Evolutionary conservation across 2,113 vertebrate genomes (phyloP).

Genomic region (Odontophorus gujanensis): DNA sequence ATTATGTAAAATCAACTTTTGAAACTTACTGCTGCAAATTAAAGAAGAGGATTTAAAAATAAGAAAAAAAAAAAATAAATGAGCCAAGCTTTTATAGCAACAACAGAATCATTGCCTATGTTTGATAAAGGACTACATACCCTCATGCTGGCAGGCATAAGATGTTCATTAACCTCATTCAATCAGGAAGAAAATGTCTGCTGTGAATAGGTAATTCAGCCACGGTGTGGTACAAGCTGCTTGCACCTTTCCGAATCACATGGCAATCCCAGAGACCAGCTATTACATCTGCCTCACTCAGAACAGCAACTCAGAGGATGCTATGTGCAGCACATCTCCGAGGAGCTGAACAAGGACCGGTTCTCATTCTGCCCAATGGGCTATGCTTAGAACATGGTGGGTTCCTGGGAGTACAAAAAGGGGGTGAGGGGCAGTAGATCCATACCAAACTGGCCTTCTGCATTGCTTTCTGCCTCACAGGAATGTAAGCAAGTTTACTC

Average conservation of each 20-base stretch:
- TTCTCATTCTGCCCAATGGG: background rate
- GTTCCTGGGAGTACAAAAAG: background rate
- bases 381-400: background rate
- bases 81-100: background rate
- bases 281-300: background rate
- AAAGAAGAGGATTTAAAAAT: background rate
- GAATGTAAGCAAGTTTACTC: slow-evolving; percentile 11
- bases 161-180: slow-evolving; percentile 58
- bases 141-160: slow-evolving; percentile 4
- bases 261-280: background rate
- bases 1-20: background rate
- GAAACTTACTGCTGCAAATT: background rate
- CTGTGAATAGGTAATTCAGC: background rate
- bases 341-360: background rate
- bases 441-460: background rate
- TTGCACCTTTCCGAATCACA: slow-evolving; percentile 3
- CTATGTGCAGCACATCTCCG: background rate
- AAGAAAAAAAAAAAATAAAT: background rate
- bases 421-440: background rate
- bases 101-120: background rate
- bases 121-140: slow-evolving; percentile 44
- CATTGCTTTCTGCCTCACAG: background rate
- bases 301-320: background rate
- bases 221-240: background rate
- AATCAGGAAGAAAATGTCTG: slow-evolving; percentile 41